Base-by-base conservation (phyloP, 2,888 invertebrate genomes). In the Tenthredo distinguenda region DNA sequence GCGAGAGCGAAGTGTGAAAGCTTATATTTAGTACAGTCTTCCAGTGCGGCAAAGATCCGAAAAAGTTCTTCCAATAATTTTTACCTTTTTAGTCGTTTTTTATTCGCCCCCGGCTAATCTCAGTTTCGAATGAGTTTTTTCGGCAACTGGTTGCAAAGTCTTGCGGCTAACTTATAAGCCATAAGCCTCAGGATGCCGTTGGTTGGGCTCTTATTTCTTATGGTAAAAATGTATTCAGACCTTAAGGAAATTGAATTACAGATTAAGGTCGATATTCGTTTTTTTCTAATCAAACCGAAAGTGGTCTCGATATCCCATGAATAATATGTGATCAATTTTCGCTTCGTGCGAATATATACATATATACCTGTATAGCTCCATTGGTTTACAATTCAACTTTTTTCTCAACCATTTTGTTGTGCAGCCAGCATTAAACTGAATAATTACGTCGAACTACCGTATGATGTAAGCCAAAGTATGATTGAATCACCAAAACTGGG, bases 21-120 rank as follows among this genome's bases (percentile, higher is more conserved):
- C 26, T 26, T 47, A 47, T 15, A 47, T 47, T 15, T 55, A 55
- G 55, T 18, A 55, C 5, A 65, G 12, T 3, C 12, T 71, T 71
- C 9, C 34, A 37, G 37, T 6, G 55, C 34, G 18, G 31, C 31
- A 26, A 58, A 79, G 55, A 74, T 74, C 37, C 58, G n/a, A 7
- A 34, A 79, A 37, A 79, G 31, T 79, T 58, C 37, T 79, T 50
- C 58, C 77, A 58, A 79, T 58, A 79, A 34, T 55, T 34, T 79
- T 50, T n/a, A 55, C 77, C 21, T 31, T 74, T 74, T 74, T 15
- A 47, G 47, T 1, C 37, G 37, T 31, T 21, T 34, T n/a, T 37
- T 37, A 79, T 58, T 79, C 43, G 21, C 58, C 37, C 9, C 58
- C 15, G 26, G 26, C n/a, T 79, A 79, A 55, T 79, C 58, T 58